phyloP scores from a whole-genome alignment of 2,797 vertebrate species.

The Pelodytes ibericus region DNA sequence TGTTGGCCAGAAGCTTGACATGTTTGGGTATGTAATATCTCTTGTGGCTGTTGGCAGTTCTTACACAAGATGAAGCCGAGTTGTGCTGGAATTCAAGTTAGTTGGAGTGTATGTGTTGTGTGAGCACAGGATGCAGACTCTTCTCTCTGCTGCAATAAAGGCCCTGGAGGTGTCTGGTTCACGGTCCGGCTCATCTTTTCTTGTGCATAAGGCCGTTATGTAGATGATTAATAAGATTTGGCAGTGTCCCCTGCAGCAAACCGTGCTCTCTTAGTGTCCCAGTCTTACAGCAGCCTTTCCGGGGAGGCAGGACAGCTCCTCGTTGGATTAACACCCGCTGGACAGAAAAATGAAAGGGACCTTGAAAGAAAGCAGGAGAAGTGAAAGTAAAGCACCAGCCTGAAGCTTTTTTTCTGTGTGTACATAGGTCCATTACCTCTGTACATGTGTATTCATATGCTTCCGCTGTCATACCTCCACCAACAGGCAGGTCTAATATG shows the following conservation, averaged over 20 bases:
- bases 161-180: neutral
- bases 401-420: conserved; percentile 12
- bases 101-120: neutral
- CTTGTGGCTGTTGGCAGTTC: neutral
- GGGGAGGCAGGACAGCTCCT: neutral
- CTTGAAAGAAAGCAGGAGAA: conserved; percentile 8
- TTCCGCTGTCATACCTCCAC: neutral
- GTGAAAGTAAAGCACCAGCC: conserved; percentile 1
- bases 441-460: neutral
- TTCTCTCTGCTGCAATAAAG: neutral
- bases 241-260: conserved; percentile 25
- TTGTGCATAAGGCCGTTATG: conserved; percentile 38
- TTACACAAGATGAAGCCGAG: neutral
- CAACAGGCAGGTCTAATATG: neutral
- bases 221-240: conserved; percentile 38
- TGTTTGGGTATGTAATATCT: no score
- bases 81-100: neutral
- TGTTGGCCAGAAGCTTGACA: no score
- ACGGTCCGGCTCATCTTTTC: conserved; percentile 26
- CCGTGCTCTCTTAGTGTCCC: conserved; percentile 7
- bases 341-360: neutral
- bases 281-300: neutral
- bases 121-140: neutral
- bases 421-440: conserved; percentile 5
- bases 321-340: neutral